Base-by-base conservation (phyloP, 1,140 invertebrate species). In the Procambarus clarkii region DNA sequence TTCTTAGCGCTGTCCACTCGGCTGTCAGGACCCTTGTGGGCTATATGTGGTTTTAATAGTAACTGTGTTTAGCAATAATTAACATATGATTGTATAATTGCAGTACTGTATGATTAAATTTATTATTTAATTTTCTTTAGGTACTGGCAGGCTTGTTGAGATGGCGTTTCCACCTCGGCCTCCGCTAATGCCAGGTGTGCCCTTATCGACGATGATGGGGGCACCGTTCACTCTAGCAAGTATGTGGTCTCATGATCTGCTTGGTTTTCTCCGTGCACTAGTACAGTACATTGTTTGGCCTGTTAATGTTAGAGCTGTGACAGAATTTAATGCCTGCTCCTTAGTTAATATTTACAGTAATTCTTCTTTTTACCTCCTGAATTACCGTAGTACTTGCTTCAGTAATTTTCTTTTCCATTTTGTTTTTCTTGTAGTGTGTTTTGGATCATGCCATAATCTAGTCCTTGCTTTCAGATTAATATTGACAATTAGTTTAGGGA, bases 121-220 rank as follows among this genome's bases (percentile, higher is more conserved):
- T 5, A 54, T 21, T 18, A 64, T 58, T 64, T 15, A 64, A 64
- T 82, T 24, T 82, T 83, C 34, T 45, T 18, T 24, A 82, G 79
- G 34, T 4, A 44, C n/a, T 34, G 11, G 44, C n/a, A 24, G 34
- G 50, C 21, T 50, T 4, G 58, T 50, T 44, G 69, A 60, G 21
- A 92, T 92, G 92, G 92, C 92, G 15, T 92, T 91, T 71, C 78
- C 78, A 24, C 88, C 88, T 21, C 88, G 92, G 13, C 92, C 92
- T 7, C 92, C 92, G 4, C 79, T 92, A 5, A 92, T 92, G 92
- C 92, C 88, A 3, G 88, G 92, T 3, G 92, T 92, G 21, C 83
- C 90, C 8, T 74, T 91, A 54, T 79, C 92, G n/a, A 91, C 89
- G 60, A 91, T 92, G 92, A 87, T 91, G 79, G 92, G 92, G 46